Percentiles rank a stretch among this genome's conserved stretches.
These are phyloP conservation scores for Scolanthus callimorphus DNA, from an alignment of 92 coral and sea anemone genomes.

Conservation along the genomic window DNA sequence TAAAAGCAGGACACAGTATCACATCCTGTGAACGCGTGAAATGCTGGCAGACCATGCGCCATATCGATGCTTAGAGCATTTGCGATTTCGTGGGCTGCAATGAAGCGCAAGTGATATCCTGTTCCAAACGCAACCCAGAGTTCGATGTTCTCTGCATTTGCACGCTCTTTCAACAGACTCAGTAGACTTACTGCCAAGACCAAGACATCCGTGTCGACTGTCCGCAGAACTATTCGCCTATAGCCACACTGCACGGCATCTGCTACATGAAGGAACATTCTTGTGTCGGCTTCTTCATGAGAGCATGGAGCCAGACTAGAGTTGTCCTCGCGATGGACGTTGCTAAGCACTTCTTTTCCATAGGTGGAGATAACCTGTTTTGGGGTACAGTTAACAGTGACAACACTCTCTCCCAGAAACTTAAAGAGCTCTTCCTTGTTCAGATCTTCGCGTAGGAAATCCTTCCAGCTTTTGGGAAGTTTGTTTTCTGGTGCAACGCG, in stretches of 20 bases:
- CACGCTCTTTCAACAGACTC: neutral
- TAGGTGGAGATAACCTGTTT: constrained; percentile 8
- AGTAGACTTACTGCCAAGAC: neutral
- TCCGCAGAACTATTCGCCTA: constrained; percentile 2
- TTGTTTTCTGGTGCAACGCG: constrained; percentile 21
- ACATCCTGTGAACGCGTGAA: constrained; percentile 41
- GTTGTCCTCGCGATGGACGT: constrained; percentile 13
- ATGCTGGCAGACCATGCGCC: constrained; percentile 14
- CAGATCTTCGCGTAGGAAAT: constrained; percentile 23
- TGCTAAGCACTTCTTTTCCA: constrained; percentile 19
- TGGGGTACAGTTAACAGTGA: neutral
- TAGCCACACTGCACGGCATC: constrained; percentile 17
- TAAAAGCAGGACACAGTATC: constrained; percentile 28
- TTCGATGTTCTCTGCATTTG: constrained; percentile 3
- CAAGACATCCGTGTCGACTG: constrained; percentile 10
- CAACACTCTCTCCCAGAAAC: constrained; percentile 17
- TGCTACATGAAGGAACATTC: constrained; percentile 31
- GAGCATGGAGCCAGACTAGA: constrained; percentile 21
- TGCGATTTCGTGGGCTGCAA: constrained; percentile 10
- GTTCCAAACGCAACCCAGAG: constrained; percentile 23
- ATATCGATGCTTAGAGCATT: neutral
- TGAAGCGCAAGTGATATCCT: too few relatives aligned
- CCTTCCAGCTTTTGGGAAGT: constrained; percentile 40
- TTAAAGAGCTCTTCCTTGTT: constrained; percentile 43
- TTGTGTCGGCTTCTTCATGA: constrained; percentile 29